These are phyloP conservation scores for Nephrotoma guestfalica DNA, from an alignment of 2,888 invertebrate genomes.

Conservation along the genomic window DNA sequence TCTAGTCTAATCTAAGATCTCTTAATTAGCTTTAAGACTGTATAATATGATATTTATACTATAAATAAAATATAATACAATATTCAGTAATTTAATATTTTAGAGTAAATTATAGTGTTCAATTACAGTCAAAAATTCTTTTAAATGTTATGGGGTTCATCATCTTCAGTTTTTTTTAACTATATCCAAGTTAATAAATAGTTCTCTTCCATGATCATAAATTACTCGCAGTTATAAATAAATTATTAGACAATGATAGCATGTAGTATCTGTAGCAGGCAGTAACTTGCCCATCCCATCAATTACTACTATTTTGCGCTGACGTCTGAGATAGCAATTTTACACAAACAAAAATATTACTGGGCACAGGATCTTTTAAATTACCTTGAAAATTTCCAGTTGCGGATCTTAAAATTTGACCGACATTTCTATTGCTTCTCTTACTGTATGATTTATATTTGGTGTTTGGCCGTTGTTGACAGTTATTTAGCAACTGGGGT, in stretches of 20 bases:
- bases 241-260: background rate
- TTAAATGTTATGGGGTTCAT: background rate
- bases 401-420: background rate
- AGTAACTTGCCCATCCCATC: background rate
- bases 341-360: background rate
- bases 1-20: background rate
- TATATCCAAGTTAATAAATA: background rate
- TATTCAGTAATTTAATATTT: background rate
- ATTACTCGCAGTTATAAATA: background rate
- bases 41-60: background rate
- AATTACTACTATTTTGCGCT: background rate
- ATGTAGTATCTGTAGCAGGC: background rate
- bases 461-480: too few relatives aligned
- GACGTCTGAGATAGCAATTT: background rate
- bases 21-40: background rate
- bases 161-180: background rate
- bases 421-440: background rate
- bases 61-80: background rate
- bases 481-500: too few relatives aligned
- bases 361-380: background rate
- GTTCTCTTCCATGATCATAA: background rate
- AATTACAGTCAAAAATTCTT: background rate
- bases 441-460: background rate
- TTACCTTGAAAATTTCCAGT: background rate
- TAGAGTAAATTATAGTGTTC: background rate